Evolutionary conservation across 2,113 vertebrate genomes (phyloP), one percentile per base, ranked within the genome.

Genomic region (Poeciliopsis retropinna): DNA sequence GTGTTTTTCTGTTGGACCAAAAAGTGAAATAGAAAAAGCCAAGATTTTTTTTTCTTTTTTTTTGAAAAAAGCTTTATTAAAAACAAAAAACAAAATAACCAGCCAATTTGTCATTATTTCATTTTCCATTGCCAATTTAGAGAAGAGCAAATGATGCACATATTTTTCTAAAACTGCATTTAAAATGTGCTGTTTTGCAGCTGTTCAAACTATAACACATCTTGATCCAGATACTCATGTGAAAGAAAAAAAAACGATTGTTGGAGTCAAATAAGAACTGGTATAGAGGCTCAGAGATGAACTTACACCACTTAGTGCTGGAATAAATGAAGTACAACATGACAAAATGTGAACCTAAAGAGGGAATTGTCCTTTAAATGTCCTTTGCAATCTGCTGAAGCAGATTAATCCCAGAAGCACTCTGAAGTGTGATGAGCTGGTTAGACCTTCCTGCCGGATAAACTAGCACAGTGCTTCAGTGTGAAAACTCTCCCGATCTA

Each of bases 401-500:
- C 25, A 72, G 60, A 39, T 63, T 72, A 70, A 60, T 86, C 68
- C 84, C 84, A 44, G 72, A 22, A 9, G 72, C 75, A 11, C 62
- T 29, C 30, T 54, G 27, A 74, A 81, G 79, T 76, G 68, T 88
- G 64, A 83, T 57, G 51, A 57, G 51, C 22, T 57, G 51, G 22
- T 57, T 25, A 62, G 74, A 78, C 19, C 76, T 78, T 80, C 79
- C 78, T 83, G 70, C 73, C 85, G 87, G 86, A 69, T 64, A 44
- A 78, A 70, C 61, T 47, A 2, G 72, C 3, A 14, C 77, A 76
- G 67, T 34, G 76, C 64, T 61, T 70, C 34, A 61, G 51, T 84
- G 71, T 81, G 34, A 47, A 47, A 19, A 47, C 44, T 19, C 44
- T 47, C 17, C 44, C 44, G 4, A 47, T 47, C 5, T 47, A 19